Conservation (phyloP, 2,888 invertebrate species). For the Drosophila demipolita region DNA sequence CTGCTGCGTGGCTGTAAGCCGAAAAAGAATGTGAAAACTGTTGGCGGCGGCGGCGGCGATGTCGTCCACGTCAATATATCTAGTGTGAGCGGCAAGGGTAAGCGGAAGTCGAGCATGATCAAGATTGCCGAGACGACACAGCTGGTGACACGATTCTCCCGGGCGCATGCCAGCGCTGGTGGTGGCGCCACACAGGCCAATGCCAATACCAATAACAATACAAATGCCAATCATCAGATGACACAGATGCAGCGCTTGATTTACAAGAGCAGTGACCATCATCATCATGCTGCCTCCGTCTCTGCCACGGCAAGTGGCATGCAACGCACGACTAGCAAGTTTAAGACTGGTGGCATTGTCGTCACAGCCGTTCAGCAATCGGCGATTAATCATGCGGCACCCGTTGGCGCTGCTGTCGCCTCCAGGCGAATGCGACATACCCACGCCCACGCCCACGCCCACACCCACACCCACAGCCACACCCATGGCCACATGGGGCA, state of each 20-base stretch:
- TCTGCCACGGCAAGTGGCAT: conserved; percentile 20
- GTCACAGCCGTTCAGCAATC: conserved; percentile 86
- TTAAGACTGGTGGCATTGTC: conserved; percentile 87
- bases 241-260: conserved; percentile 42
- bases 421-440: conserved; percentile 56
- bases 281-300: conserved; percentile 13
- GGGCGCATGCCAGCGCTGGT: conserved; percentile 51
- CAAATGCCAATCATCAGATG: conserved; percentile 27
- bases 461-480: neutral
- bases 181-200: conserved; percentile 9
- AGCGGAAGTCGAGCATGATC: conserved; percentile 70
- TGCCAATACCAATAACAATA: conserved; percentile 7
- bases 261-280: conserved; percentile 30
- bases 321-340: conserved; percentile 81
- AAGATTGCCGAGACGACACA: conserved; percentile 80
- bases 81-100: conserved; percentile 38
- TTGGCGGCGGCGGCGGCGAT: conserved; percentile 2
- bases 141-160: conserved; percentile 71
- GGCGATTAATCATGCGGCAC: neutral
- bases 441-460: conserved; percentile 2
- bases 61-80: conserved; percentile 7
- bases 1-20: conserved; percentile 38
- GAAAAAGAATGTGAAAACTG: conserved; percentile 19
- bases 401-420: conserved; percentile 11
- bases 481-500: conserved; percentile 8